phyloP scores from a whole-genome alignment of 2,797 vertebrate genomes.

The Astyanax mexicanus region DNA sequence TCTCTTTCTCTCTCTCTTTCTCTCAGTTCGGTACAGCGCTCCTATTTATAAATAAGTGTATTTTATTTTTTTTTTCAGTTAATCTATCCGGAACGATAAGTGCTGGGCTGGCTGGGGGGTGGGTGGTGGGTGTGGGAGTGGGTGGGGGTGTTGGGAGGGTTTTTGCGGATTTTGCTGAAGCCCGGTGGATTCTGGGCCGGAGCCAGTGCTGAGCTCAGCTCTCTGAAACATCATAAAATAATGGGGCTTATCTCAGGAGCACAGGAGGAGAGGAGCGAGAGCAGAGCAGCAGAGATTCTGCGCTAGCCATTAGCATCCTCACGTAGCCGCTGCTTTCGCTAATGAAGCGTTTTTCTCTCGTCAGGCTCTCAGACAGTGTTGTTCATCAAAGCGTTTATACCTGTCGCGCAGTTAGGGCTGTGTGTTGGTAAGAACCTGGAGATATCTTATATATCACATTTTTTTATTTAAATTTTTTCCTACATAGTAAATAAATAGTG shows the following conservation, averaged over 20 bases:
- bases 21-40: conserved; percentile 8
- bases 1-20: too few relatives aligned
- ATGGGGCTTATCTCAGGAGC: conserved; percentile 79
- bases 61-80: conserved; percentile 60
- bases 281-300: conserved; percentile 54
- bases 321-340: background rate
- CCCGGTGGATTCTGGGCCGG: conserved; percentile 57
- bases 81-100: conserved; percentile 63
- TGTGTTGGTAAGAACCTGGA: too few relatives aligned
- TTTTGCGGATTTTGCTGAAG: conserved; percentile 68
- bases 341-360: background rate
- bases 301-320: conserved; percentile 41
- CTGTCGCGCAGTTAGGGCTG: too few relatives aligned
- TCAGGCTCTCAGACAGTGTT: too few relatives aligned
- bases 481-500: too few relatives aligned
- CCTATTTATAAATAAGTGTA: conserved; percentile 29
- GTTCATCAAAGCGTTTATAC: too few relatives aligned
- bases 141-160: too few relatives aligned
- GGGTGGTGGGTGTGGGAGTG: too few relatives aligned
- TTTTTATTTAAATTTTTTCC: too few relatives aligned
- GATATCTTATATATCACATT: too few relatives aligned
- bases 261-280: conserved; percentile 64
- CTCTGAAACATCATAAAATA: conserved; percentile 79
- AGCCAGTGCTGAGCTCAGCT: conserved; percentile 69
- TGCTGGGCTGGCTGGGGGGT: conserved; percentile 61